Percentiles rank a stretch among this genome's conserved stretches.
These are phyloP conservation scores for Excalfactoria chinensis DNA, from an alignment of 2,113 vertebrate genomes.

Conservation along the genomic window DNA sequence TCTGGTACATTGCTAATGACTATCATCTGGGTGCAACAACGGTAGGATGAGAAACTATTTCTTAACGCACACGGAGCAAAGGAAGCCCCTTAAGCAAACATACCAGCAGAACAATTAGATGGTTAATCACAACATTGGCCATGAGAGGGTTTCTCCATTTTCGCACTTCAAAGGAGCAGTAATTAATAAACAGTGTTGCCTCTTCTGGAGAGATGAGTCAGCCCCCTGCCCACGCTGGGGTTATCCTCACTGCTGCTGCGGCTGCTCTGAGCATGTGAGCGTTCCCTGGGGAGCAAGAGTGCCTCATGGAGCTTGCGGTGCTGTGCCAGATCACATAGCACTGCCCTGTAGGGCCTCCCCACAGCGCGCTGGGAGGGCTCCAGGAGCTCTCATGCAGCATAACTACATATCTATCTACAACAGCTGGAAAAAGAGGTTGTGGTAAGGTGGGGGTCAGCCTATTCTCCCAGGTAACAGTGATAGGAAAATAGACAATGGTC, in stretches of 20 bases:
- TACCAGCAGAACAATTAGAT: slow-evolving; percentile 71
- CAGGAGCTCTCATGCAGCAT: not conserved
- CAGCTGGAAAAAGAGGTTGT: too few species aligned
- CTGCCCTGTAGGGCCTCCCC: not conserved
- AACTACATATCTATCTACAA: too few species aligned
- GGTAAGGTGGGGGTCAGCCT: too few species aligned
- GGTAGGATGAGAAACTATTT: slow-evolving; percentile 66
- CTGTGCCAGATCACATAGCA: slow-evolving; percentile 22
- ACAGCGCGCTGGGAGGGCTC: not conserved
- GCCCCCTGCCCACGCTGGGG: slow-evolving; percentile 11
- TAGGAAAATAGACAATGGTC: too few species aligned
- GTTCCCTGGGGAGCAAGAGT: not conserved
- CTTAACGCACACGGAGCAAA: slow-evolving; percentile 63
- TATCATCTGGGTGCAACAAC: slow-evolving; percentile 65
- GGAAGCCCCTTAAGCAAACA: slow-evolving; percentile 71
- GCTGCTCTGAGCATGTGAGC: slow-evolving; percentile 37
- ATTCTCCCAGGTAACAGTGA: too few species aligned
- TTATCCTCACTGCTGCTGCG: slow-evolving; percentile 38
- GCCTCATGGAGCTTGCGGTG: not conserved
- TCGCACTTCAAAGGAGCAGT: slow-evolving; percentile 66
- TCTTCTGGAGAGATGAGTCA: slow-evolving; percentile 69
- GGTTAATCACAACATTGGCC: slow-evolving; percentile 56
- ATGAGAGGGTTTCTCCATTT: slow-evolving; percentile 62
- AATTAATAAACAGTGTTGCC: slow-evolving; percentile 68
- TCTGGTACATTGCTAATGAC: slow-evolving; percentile 62